Conservation (phyloP, 2,797 vertebrate species). For the Cetoscarus ocellatus region DNA sequence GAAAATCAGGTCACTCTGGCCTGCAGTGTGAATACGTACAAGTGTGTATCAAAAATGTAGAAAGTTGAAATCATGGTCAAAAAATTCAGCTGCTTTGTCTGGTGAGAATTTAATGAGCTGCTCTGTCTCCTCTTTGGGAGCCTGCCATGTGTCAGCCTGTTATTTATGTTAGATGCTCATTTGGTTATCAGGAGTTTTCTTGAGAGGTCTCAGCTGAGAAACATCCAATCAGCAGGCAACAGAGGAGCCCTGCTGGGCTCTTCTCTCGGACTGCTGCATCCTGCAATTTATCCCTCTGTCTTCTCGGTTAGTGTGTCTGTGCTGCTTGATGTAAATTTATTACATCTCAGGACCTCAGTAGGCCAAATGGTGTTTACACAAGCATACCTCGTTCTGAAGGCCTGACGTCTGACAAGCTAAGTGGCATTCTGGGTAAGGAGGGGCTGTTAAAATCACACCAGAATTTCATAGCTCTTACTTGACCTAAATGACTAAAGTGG, state of each 20-base stretch:
- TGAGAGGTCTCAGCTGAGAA: slow-evolving; percentile 62
- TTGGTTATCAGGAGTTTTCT: slow-evolving; percentile 71
- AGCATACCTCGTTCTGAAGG: slow-evolving; percentile 83
- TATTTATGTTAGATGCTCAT: slow-evolving; percentile 67
- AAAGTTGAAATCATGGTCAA: neutral
- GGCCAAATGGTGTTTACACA: slow-evolving; percentile 90
- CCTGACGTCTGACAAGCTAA: slow-evolving; percentile 59
- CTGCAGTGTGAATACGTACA: no score
- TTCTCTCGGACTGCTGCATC: slow-evolving; percentile 52
- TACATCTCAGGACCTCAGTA: slow-evolving; percentile 74
- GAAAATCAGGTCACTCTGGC: no score
- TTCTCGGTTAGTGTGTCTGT: slow-evolving; percentile 30
- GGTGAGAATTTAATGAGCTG: slow-evolving; percentile 36
- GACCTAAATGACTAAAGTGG: slow-evolving; percentile 76
- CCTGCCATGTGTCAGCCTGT: slow-evolving; percentile 65
- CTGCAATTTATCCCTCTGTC: slow-evolving; percentile 47
- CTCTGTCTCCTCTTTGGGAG: slow-evolving; percentile 45
- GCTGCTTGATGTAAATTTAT: slow-evolving; percentile 87
- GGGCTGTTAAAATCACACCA: slow-evolving; percentile 78
- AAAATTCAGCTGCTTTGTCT: neutral
- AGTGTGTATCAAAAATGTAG: neutral
- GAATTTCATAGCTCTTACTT: slow-evolving; percentile 81
- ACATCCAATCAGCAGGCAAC: slow-evolving; percentile 58
- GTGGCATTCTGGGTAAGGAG: slow-evolving; percentile 64
- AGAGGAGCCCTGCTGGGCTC: slow-evolving; percentile 48